Base-by-base conservation (phyloP, 2,888 invertebrate genomes). In the Acanthosepion esculentum region DNA sequence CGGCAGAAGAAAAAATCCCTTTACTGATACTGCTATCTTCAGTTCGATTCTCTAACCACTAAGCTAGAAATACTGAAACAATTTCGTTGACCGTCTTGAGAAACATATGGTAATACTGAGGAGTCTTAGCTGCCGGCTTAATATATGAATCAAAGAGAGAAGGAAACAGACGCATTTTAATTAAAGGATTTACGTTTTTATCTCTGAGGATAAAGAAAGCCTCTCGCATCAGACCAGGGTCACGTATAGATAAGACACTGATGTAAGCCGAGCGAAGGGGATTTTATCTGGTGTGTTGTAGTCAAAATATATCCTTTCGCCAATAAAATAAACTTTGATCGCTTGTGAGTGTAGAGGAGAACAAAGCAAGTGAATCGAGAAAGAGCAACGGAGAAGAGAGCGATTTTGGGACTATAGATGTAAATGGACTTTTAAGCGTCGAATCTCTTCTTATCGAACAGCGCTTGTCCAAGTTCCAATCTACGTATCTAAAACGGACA, bases 51-150 rank as follows among this genome's bases (percentile, higher is more conserved):
- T 12, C 10, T 78, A n/a, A 78, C 78, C 29, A 78, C n/a, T 78
- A n/a, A 78, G 29, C 29, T 12, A 8, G 8, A n/a, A 78, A n/a
- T 15, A 7, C 78, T 78, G 29, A 8, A 78, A 78, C 78, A 29
- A 78, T 78, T n/a, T 78, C 29, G 29, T 78, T 78, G 78, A n/a
- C n/a, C 78, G 78, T 29, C 78, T 78, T 78, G 0, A 78, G 78
- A 78, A 78, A 78, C 78, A 78, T 78, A 78, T 78, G 78, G 78
- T 78, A 78, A 78, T 78, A 78, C n/a, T n/a, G n/a, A 78, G n/a
- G 29, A 78, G 78, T 78, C 29, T 78, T 78, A 78, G 78, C 78
- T 78, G 78, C n/a, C n/a, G 78, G 78, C 78, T 78, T 78, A 78
- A 78, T 78, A 78, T n/a, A 8, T n/a, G 78, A 78, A 78, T 78